These are phyloP conservation scores for Eurois occulta DNA, from an alignment of 2,888 invertebrate genomes.

Conservation along the genomic window DNA sequence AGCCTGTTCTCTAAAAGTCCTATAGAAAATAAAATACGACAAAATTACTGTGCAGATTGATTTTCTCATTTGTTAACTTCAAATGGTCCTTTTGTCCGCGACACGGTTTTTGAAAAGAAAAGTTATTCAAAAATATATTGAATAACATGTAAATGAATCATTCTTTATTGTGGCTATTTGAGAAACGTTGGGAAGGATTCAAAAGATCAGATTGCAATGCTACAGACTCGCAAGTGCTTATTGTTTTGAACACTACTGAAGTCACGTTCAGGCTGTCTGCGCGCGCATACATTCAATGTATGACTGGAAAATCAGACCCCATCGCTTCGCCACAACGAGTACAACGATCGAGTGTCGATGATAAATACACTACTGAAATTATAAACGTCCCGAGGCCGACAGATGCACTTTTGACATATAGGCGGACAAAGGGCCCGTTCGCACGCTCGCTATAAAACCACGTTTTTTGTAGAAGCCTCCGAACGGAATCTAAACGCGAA, in stretches of 20 bases:
- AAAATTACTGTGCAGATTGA: conserved; percentile 10
- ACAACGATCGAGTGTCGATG: conserved; percentile 53
- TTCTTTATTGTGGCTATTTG: background rate
- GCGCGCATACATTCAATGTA: conserved; percentile 40
- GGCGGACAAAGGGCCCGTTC: conserved; percentile 83
- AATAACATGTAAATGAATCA: background rate
- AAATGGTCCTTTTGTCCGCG: background rate
- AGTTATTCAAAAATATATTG: background rate
- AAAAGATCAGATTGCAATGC: background rate
- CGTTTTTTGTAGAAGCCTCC: conserved; percentile 82
- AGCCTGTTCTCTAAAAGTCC: conserved; percentile 20
- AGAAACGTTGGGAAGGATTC: background rate
- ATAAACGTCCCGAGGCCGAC: conserved; percentile 76
- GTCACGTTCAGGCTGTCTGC: conserved; percentile 30
- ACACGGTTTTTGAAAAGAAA: background rate
- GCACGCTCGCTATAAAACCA: conserved; percentile 85
- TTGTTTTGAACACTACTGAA: conserved; percentile 25
- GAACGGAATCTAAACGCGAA: conserved; percentile 84
- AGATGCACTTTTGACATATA: conserved; percentile 84
- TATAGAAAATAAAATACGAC: conserved; percentile 34
- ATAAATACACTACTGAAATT: conserved; percentile 77
- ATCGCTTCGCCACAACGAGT: conserved; percentile 34
- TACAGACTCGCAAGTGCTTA: conserved; percentile 9
- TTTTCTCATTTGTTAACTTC: conserved; percentile 18
- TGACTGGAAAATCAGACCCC: conserved; percentile 39